Evolutionary conservation across 2,797 vertebrate species (phyloP), one percentile per base, ranked within the genome.

Genomic region (Adrianichthys oophorus): DNA sequence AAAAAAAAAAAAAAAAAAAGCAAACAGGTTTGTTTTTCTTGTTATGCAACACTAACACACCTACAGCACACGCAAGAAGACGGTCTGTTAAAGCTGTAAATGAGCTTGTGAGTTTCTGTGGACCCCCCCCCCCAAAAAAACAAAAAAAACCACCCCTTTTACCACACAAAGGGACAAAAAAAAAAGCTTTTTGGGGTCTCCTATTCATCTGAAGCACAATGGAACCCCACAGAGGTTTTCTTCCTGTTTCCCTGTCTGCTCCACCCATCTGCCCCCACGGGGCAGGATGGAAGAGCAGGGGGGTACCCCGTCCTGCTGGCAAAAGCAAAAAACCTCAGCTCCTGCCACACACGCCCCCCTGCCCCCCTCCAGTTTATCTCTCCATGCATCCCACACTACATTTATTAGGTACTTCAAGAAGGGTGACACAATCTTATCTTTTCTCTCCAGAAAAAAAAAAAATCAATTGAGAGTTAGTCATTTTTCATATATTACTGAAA

Each of bases 161-260:
- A 85, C 79, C 86, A 72, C 85, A 87, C 90, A 90, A 85, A 89
- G 79, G 68, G 80, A 76, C 75, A 85, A 79, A 85, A 86, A 92
- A 88, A 74, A 21, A 21, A 74, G 74, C 87, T 83, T 81, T 82
- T 70, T 83, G 81, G 83, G 88, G 78, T 87, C 82, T 82, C 74
- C 87, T 85, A 91, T 93, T 93, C 91, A 93, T 84, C 62, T 66
- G 32, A 59, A 72, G 71, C 76, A 93, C 91, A 93, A 93, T 90
- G 87, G 88, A 87, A 89, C 91, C 92, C 92, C 85, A 86, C 90
- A 53, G 91, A 92, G 92, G 85, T 90, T 91, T 93, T 93, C 85
- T 91, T 93, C 87, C 83, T 70, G 70, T 78, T 82, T 87, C 85
- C 86, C 84, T 89, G 89, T 86, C 82, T 59, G 78, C 86, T 81